Base-by-base conservation (phyloP, 2,113 vertebrate genomes). In the Mellivora capensis region DNA sequence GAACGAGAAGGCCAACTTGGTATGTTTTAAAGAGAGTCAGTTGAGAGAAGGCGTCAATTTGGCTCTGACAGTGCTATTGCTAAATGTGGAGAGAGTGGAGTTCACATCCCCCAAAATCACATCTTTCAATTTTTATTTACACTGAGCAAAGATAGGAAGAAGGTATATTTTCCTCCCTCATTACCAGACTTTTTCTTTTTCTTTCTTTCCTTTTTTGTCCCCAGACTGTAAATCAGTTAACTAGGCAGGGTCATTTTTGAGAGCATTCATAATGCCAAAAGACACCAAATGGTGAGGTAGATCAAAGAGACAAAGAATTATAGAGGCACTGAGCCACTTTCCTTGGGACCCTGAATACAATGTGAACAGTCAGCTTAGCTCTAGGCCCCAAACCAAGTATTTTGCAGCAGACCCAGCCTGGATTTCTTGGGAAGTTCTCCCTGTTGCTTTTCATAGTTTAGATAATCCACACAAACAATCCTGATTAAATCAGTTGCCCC, bases 391-490 rank as follows among this genome's bases (percentile, higher is more conserved):
- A 87, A 97, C 67, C 87, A 96, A 98, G 74, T 91, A 82, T 96
- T 97, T 90, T 97, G 81, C 84, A 92, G 61, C 83, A 94, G 71
- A 86, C 57, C 61, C 59, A 88, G 85, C 61, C 84, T 90, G 92
- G 74, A 76, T 96, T 97, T 95, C 91, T 98, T 96, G 88, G 91
- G 91, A 97, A 84, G 57, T 97, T 96, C 89, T 97, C 96, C 62
- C 59, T 97, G 54, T 97, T 96, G 92, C 92, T 97, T 97, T 98
- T 94, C 96, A 93, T 95, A 96, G 94, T 98, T 97, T 94, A 96
- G 95, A 95, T 97, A 97, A 97, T 97, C 92, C 94, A 96, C 76
- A 31, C 64, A 91, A 96, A 95, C 80, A 96, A 12, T 77, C 37
- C 71, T 97, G 96, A 98, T 97, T 97, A 97, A 92, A 97, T 97